These are phyloP conservation scores for Troides helena DNA, from an alignment of 2,888 invertebrate genomes.

Conservation along the genomic window DNA sequence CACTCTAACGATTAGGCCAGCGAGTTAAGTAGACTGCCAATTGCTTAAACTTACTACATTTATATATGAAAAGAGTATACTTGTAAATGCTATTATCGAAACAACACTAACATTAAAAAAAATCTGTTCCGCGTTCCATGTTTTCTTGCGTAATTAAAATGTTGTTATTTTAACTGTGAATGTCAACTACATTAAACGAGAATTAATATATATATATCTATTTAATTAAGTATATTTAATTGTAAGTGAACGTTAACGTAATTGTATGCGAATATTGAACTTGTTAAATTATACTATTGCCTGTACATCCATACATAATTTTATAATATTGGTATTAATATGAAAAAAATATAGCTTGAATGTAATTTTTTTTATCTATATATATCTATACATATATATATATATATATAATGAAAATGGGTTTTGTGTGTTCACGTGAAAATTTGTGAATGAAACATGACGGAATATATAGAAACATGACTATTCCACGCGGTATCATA, in stretches of 20 bases:
- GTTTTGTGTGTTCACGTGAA: too few species aligned
- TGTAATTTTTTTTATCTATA: not conserved
- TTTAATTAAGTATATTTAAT: not conserved
- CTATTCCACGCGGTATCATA: too few species aligned
- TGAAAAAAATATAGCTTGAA: not conserved
- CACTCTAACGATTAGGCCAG: too few species aligned
- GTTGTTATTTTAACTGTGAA: not conserved
- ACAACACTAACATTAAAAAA: not conserved
- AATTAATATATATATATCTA: not conserved
- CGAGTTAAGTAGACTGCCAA: not conserved
- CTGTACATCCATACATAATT: not conserved
- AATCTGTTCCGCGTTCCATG: constrained; percentile 1
- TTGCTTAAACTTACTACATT: not conserved
- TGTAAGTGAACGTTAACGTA: not conserved
- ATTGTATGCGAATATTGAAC: not conserved
- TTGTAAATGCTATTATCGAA: not conserved
- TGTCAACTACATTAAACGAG: constrained; percentile 8
- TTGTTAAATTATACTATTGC: not conserved
- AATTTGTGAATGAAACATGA: not conserved
- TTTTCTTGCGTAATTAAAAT: constrained; percentile 5
- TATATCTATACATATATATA: too few species aligned
- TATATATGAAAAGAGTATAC: not conserved
- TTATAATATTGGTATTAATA: not conserved
- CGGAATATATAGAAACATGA: too few species aligned
- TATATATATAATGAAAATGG: too few species aligned